phyloP scores from a whole-genome alignment of 2,888 invertebrate genomes.

The Agrotis segetum region DNA sequence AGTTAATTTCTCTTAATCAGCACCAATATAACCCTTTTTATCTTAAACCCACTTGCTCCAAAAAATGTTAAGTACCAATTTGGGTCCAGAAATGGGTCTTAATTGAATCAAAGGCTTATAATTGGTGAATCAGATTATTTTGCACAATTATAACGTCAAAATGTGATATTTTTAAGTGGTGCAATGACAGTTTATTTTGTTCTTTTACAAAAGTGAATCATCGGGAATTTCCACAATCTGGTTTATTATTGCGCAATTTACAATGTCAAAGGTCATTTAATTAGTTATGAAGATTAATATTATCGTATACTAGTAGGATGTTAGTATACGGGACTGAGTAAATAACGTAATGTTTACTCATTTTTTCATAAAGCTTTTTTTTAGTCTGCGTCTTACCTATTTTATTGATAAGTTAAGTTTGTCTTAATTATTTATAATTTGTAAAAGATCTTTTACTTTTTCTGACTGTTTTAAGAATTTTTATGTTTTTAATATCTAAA shows the following conservation, averaged over 20 bases:
- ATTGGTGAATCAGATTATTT: slow-evolving; percentile 64
- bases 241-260: slow-evolving; percentile 20
- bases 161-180: slow-evolving; percentile 28
- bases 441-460: too few relatives aligned
- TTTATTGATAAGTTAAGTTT: too few relatives aligned
- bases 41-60: slow-evolving; percentile 47
- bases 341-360: neutral
- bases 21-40: slow-evolving; percentile 45
- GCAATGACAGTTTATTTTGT: slow-evolving; percentile 19
- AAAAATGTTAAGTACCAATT: slow-evolving; percentile 58
- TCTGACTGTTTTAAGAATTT: too few relatives aligned
- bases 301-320: neutral
- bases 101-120: slow-evolving; percentile 59
- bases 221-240: neutral
- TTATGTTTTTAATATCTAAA: too few relatives aligned
- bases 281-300: too few relatives aligned
- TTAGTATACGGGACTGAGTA: neutral
- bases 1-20: slow-evolving; percentile 40
- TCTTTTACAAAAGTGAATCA: slow-evolving; percentile 19
- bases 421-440: too few relatives aligned
- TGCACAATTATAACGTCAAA: slow-evolving; percentile 40
- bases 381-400: too few relatives aligned
- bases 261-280: neutral
- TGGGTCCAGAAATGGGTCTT: slow-evolving; percentile 45
- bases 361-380: neutral